Base-by-base conservation (phyloP, 2,797 vertebrate genomes). In the Nothura maculosa region DNA sequence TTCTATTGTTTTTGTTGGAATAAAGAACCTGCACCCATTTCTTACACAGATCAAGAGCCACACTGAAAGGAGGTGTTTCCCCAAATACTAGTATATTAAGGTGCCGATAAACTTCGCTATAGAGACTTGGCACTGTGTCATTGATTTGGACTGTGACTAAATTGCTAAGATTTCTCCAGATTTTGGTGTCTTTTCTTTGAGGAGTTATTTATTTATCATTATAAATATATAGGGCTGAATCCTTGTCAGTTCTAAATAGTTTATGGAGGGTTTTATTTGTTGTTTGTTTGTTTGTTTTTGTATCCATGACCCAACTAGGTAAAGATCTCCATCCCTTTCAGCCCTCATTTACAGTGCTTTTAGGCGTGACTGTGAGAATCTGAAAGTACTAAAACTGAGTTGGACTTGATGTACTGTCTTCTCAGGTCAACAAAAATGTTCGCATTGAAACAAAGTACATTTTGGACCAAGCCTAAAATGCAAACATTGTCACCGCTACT, bases 361-460 rank as follows among this genome's bases (percentile, higher is more conserved):
- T 83, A 57, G 30, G n/a, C 34, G 57, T 30, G 43, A 38, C 36
- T 60, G 22, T 74, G 64, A 85, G 84, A 95, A 94, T 83, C 82
- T 78, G 73, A 61, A 89, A 73, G 63, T 38, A 45, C 42, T 75
- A 83, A 47, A 82, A 82, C 27, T 42, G 85, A 52, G 66, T 78
- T 60, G 63, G 17, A 78, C 17, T 24, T 63, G 73, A 85, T 25
- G 12, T 1, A 1, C 9, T 60, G 50, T 60, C 60, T 27, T 34
- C 9, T 66, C 76, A 89, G 83, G 42, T 61, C 66, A 69, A 73
- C 5, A 94, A 45, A 92, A 93, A 81, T 30, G 27, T 45, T 50
- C 17, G 79, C 12, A 38, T 64, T 74, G 87, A 76, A 76, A 72
- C 5, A 10, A 42, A 66, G 30, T 55, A 38, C 40, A 28, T 55